These are phyloP conservation scores for Drosophila auraria DNA, from an alignment of 1,140 invertebrate species.

Conservation along the genomic window DNA sequence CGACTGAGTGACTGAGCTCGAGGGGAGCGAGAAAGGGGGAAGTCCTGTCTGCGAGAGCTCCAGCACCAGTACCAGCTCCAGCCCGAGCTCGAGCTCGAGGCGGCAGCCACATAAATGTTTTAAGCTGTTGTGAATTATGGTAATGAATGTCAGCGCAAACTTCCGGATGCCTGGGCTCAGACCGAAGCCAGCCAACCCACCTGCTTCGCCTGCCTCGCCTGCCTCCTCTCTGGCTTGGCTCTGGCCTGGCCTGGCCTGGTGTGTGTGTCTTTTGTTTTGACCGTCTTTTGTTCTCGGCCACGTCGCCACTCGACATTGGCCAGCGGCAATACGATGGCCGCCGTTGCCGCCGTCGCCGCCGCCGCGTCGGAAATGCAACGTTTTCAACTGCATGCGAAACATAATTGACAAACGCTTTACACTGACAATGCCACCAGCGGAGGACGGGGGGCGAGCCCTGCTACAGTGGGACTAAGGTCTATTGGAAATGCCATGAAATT, in stretches of 20 bases:
- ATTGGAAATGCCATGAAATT: neutral
- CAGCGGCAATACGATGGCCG: constrained; percentile 20
- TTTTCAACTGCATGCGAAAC: constrained; percentile 68
- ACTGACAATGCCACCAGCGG: constrained; percentile 33
- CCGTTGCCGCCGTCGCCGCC: neutral
- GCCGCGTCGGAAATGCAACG: constrained; percentile 65
- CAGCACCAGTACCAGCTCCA: neutral
- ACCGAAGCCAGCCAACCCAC: constrained; percentile 21
- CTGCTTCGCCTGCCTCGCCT: constrained; percentile 9
- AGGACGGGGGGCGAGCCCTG: neutral
- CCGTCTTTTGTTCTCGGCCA: constrained; percentile 55
- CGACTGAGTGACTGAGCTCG: neutral
- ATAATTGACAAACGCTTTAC: constrained; percentile 75
- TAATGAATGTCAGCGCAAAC: constrained; percentile 83
- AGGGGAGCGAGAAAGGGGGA: neutral
- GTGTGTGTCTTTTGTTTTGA: constrained; percentile 25
- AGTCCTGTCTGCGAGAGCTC: constrained; percentile 24
- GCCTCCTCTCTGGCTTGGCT: neutral
- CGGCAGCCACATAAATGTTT: constrained; percentile 81
- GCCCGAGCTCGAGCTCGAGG: constrained; percentile 1
- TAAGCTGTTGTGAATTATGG: constrained; percentile 83
- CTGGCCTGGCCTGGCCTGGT: neutral
- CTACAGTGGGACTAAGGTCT: neutral
- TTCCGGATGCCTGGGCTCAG: constrained; percentile 62
- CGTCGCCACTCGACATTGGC: constrained; percentile 52